Base-by-base conservation (phyloP, 2,797 vertebrate species). In the Harpagifer antarcticus region DNA sequence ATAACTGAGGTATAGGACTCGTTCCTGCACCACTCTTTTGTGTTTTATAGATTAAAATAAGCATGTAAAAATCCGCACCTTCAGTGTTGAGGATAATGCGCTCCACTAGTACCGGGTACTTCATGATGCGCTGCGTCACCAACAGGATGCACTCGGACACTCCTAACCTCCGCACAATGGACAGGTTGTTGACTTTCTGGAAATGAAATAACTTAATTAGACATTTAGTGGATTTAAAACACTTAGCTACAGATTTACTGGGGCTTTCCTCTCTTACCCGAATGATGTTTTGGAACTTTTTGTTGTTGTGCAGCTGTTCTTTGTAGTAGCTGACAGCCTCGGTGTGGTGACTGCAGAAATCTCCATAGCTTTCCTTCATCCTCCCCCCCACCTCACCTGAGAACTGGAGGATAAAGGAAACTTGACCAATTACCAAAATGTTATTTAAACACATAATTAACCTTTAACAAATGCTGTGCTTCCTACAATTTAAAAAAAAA, bases 101-200 rank as follows among this genome's bases (percentile, higher is more conserved):
- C 59, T 99, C 97, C 88, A 99, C 94, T 33, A 99, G 90, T 1
- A 98, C 97, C 0, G 98, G 98, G 70, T 99, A 99, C 79, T 99
- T 99, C 77, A 96, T 99, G 82, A 99, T 97, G 67, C 98, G 97
- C 82, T 99, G 98, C 0, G 98, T 99, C n/a, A 99, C 97, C 43
- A 99, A 91, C 2, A 99, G 94, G 79, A 98, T 96, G 43, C 98
- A 99, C 72, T 99, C 98, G 0, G 96, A 95, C 45, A 99, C 91
- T 0, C 97, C 97, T 10, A 98, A 93, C 27, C 98, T 89, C 64
- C 97, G 91, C 83, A 99, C 97, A 0, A 99, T 95, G 65, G 97
- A 88, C 4, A 94, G 89, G 89, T 96, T 96, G 78, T 94, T 95
- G 0, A 98, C 95, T 97, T 97, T 99, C 98, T 99, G 86, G 0